Evolutionary conservation across 2,797 vertebrate genomes (phyloP), one percentile per base, ranked within the genome.

Genomic region (Nannoperca australis): DNA sequence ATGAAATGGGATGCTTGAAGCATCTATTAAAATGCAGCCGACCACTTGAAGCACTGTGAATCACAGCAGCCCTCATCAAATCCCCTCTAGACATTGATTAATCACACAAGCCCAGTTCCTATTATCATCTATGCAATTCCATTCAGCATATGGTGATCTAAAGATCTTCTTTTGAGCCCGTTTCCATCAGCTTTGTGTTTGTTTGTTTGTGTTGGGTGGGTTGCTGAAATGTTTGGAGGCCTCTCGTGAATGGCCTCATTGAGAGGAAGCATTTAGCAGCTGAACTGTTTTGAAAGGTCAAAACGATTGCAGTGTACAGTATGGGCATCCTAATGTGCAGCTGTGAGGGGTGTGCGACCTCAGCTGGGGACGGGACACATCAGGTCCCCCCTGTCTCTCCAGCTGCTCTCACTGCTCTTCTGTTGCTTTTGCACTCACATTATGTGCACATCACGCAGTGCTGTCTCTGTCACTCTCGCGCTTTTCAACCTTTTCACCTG

Each of bases 331-430:
- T 78, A 78, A 84, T 73, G 74, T 80, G 87, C 81, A 86, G 84
- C 89, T 87, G 75, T 79, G 85, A 88, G 85, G 85, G 79, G 70
- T 38, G 36, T 38, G 69, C 75, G 83, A 85, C 63, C 75, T 87
- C 88, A 85, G 75, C 74, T 83, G 87, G 76, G 66, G 74, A 74
- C 73, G 85, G 64, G 64, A 58, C 73, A 70, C 73, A 59, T 86
- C 60, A 76, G 81, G 71, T 88, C 9, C 36, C 68, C 80, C 64
- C 65, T 53, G 58, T 83, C 74, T 73, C 76, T 88, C 72, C 82
- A 81, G 84, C 81, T 89, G 76, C 81, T 89, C 56, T 77, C 38
- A 45, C 56, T 73, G 76, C 73, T 82, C 60, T 61, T 68, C 59
- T 78, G 42, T 76, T 66, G 68, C 70, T 36, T 76, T 45, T 32